Evolutionary conservation across 2,888 invertebrate species (phyloP).

Genomic region (Drosophila longiperda): DNA sequence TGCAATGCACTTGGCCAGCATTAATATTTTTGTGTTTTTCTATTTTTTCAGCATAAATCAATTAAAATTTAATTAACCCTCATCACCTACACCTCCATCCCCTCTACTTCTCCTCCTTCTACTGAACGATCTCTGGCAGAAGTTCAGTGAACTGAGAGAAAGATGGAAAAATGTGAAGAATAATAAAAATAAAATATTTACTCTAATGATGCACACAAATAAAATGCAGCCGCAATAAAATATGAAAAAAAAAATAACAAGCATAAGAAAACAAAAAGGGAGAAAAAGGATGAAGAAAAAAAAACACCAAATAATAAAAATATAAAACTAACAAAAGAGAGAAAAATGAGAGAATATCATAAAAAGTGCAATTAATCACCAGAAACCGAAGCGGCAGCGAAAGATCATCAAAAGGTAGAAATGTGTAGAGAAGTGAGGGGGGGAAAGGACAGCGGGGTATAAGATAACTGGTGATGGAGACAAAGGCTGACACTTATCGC

Average conservation of each 20-base stretch:
- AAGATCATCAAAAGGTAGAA: slow-evolving; percentile 23
- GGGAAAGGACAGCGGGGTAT: background rate
- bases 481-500: slow-evolving; percentile 76
- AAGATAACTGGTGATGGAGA: slow-evolving; percentile 30
- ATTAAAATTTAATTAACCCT: slow-evolving; percentile 51
- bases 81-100: slow-evolving; percentile 23
- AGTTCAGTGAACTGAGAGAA: slow-evolving; percentile 64
- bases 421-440: background rate
- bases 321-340: slow-evolving; percentile 7
- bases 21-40: background rate
- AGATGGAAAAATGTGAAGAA: slow-evolving; percentile 8
- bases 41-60: slow-evolving; percentile 38
- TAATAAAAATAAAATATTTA: slow-evolving; percentile 45
- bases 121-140: slow-evolving; percentile 30
- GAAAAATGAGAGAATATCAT: slow-evolving; percentile 55
- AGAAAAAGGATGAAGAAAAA: background rate
- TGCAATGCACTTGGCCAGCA: background rate
- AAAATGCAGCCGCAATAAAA: slow-evolving; percentile 55
- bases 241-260: slow-evolving; percentile 29
- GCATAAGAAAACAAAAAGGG: background rate
- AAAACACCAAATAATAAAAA: background rate
- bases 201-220: slow-evolving; percentile 56
- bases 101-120: background rate
- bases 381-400: slow-evolving; percentile 42
- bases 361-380: slow-evolving; percentile 64